Base-by-base conservation (phyloP, 2,888 invertebrate species). In the Ischnura elegans region DNA sequence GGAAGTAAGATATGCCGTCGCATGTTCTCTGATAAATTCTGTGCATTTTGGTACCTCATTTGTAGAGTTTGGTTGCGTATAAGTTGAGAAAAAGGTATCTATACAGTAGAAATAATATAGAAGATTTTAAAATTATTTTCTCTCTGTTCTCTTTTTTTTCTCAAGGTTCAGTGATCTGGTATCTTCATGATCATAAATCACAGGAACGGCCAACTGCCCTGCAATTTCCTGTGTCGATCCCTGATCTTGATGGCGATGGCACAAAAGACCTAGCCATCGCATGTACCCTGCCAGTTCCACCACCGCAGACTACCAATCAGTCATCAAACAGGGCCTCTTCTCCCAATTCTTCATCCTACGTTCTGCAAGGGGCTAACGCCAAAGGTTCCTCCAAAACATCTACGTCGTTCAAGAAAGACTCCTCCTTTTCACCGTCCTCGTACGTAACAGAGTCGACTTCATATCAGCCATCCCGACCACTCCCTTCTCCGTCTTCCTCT, bases 231-330 rank as follows among this genome's bases (percentile, higher is more conserved):
- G 96, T 98, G 0, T 96, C 97, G 66, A 96, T 98, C 94, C 97
- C 97, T 86, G 98, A 98, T 95, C 96, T 98, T 94, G 97, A 98
- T 95, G 97, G 97, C 5, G 98, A 98, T 95, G 97, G 97, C 47
- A 97, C 98, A 0, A 96, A 97, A 95, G 98, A 98, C 95, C 96
- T 98, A 51, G 95, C 98, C 42, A 97, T 97, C 43, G 97, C 94
- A 29, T 94, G 94, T 93, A 94, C 94, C 97, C 8, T 97, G 96
- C 1, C 97, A 96, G 51, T 96, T 96, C 4, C 96, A 96, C 43
- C 90, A 13, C 25, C 43, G 61, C 10, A 43, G 8, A 16, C 90
- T 16, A 21, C 43, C 25, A 25, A 61, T 10, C 90, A 55, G 1
- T 43, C 51, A 1, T 90, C 90, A 8, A 90, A 61, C 90, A 90